A percentile compares a stretch with the other conserved stretches of the same genome.
These are phyloP conservation scores for Melanaphis sacchari DNA, from an alignment of 1,140 invertebrate species.

Conservation along the genomic window DNA sequence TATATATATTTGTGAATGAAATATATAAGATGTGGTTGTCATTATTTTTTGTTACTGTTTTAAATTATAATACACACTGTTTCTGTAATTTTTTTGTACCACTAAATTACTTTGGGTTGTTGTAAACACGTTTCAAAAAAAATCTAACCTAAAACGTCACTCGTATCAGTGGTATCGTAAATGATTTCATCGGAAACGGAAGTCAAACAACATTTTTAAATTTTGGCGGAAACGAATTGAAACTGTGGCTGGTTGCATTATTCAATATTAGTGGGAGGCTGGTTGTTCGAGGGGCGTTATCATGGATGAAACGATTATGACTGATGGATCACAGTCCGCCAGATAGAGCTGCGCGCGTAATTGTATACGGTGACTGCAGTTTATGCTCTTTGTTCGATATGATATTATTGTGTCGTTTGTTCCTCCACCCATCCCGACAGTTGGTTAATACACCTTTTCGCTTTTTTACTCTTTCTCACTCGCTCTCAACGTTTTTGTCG, in stretches of 20 bases:
- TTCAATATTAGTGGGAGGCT: neutral
- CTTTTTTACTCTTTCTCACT: neutral
- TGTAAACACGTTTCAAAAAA: no score
- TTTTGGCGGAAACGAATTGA: neutral
- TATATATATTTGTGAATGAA: no score
- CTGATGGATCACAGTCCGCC: neutral
- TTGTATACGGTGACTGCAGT: neutral
- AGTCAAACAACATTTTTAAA: neutral
- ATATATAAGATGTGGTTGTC: no score
- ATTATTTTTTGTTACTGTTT: neutral
- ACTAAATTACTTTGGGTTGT: no score
- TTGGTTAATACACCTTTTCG: constrained; percentile 12
- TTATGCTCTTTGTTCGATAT: neutral
- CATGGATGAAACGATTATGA: neutral
- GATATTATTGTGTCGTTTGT: neutral
- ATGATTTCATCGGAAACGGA: neutral
- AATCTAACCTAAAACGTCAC: no score
- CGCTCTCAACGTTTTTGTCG: neutral
- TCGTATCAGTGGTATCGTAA: no score
- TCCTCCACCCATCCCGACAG: neutral
- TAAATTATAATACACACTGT: neutral
- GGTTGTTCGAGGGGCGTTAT: neutral
- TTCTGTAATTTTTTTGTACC: no score
- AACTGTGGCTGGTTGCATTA: neutral
- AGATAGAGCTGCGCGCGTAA: neutral